Conservation (phyloP, 1,140 invertebrate genomes). For the Aphelenchoides fujianensis region DNA sequence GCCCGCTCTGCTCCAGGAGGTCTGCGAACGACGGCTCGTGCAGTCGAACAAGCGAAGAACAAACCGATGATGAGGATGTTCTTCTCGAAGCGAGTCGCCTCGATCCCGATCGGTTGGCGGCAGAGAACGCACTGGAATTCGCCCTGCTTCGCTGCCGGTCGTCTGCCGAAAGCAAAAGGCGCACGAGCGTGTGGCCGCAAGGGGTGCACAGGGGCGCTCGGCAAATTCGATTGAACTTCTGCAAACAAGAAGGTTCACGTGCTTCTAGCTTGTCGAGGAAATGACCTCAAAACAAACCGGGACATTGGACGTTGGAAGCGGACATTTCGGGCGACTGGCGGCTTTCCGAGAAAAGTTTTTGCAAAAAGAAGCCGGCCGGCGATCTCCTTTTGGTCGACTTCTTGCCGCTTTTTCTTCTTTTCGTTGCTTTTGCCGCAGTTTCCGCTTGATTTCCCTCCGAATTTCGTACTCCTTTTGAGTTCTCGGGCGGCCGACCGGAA, state of each 20-base stretch:
- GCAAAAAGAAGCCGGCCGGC: constrained; percentile 2
- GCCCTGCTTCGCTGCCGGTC: not conserved
- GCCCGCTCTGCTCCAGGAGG: not conserved
- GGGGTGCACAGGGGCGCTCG: not conserved
- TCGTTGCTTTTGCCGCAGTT: not conserved
- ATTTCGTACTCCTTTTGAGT: no score
- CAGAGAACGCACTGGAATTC: constrained; percentile 3
- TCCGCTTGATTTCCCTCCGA: not conserved
- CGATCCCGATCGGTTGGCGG: not conserved
- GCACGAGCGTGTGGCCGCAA: constrained; percentile 1
- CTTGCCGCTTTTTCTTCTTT: not conserved
- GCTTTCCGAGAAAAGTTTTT: not conserved
- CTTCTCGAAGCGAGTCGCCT: not conserved
- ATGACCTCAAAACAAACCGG: constrained; percentile 12
- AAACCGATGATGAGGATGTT: constrained; percentile 7
- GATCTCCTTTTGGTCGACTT: no score
- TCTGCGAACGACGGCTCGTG: not conserved
- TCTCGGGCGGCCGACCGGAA: no score
- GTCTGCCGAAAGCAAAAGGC: constrained; percentile 1
- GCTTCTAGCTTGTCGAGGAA: no score
- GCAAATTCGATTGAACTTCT: constrained; percentile 5
- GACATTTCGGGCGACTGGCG: not conserved
- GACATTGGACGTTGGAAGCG: not conserved
- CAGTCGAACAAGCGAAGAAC: not conserved
- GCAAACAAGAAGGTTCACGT: not conserved